These are phyloP conservation scores for Diaprepes abbreviatus DNA, from an alignment of 2,888 invertebrate genomes.

Conservation along the genomic window DNA sequence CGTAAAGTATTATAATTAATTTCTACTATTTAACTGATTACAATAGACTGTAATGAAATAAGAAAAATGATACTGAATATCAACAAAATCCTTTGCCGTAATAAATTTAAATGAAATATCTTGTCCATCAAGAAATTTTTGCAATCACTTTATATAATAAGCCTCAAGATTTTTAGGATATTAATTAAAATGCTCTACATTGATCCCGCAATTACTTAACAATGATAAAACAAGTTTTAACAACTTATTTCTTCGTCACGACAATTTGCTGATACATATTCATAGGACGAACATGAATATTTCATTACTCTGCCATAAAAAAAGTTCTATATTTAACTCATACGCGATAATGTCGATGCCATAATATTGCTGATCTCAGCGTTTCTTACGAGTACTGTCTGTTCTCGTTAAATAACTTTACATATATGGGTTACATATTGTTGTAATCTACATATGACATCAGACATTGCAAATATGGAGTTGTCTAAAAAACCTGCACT, in stretches of 20 bases:
- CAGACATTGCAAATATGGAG: conserved; percentile 10
- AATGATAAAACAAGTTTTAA: background rate
- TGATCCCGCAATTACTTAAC: background rate
- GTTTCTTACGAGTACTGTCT: conserved; percentile 3
- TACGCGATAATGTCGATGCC: conserved; percentile 1
- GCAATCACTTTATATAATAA: no score
- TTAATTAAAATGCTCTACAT: background rate
- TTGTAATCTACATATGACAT: conserved; percentile 5
- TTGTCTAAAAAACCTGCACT: background rate
- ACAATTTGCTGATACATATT: conserved; percentile 4
- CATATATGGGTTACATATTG: background rate
- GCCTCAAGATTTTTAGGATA: no score
- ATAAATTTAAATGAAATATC: no score
- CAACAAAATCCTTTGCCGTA: no score
- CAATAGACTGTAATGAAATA: no score
- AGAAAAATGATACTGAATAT: no score
- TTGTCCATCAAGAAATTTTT: no score
- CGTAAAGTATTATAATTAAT: no score
- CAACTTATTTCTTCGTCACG: background rate
- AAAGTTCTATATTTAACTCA: conserved; percentile 15
- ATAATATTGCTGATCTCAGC: conserved; percentile 20
- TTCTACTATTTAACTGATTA: no score
- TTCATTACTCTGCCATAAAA: conserved; percentile 1
- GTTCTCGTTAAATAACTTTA: background rate
- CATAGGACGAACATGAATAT: conserved; percentile 8